Base-by-base conservation (phyloP, 2,113 vertebrate genomes). In the Triplophysa siluroides region DNA sequence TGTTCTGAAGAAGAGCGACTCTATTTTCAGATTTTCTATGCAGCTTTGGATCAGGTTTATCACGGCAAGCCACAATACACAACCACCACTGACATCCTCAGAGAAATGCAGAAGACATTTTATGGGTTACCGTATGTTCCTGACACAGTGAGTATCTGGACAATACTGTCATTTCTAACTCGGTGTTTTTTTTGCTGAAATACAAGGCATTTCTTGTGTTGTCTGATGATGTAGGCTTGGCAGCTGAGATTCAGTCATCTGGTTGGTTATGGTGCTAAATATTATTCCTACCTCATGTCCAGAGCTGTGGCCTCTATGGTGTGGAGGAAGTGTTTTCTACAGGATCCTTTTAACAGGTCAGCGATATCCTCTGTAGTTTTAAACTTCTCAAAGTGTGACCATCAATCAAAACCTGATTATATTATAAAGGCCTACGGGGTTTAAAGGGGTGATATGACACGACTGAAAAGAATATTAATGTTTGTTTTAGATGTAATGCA, bases 221-320 rank as follows among this genome's bases (percentile, higher is more conserved):
- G 23, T 61, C n/a, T 61, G 14, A 4, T n/a, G 16, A 45, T 60
- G 4, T 83, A 99, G 97, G 97, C 97, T 7, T 99, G 97, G 96
- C 97, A 99, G 84, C 91, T 98, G 84, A 91, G 97, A 82, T 98
- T 99, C 90, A 96, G 95, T 88, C 97, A 98, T 85, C 95, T 99
- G 0, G 95, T 98, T 79, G 95, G 97, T 64, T 99, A 99, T 0
- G 96, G 97, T 19, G 97, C 97, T 84, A 98, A 98, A 76, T 99
- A 99, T 52, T 99, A 99, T 85, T 98, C 97, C 38, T 98, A 99
- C 90, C 93, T 99, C 86, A 94, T 99, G 96, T 98, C 96, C 82
- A 88, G 97, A 18, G 97, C 97, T 0, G 96, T 98, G 47, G 96
- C 97, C 0, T 96, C 95, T 14, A 98, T 99, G 96, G 93, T 99